A percentile compares a stretch with the other conserved stretches of the same genome.
phyloP scores from a whole-genome alignment of 2,797 vertebrate species.

The Loris lydekkerianus region DNA sequence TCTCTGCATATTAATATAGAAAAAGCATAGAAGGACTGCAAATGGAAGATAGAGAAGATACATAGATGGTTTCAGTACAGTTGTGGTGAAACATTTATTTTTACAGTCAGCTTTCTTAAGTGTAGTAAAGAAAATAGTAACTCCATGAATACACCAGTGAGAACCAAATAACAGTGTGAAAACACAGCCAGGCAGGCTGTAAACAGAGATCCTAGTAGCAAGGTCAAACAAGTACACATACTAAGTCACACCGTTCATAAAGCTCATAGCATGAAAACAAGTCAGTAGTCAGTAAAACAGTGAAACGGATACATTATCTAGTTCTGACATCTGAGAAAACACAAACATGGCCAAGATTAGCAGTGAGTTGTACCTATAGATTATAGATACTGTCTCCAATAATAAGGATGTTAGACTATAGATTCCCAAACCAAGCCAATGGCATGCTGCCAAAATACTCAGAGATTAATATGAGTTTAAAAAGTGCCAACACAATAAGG shows the following conservation, averaged over 20 bases:
- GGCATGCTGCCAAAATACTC: background rate
- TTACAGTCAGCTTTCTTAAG: background rate
- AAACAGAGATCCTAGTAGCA: background rate
- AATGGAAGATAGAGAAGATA: background rate
- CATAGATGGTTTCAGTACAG: background rate
- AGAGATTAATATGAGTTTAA: background rate
- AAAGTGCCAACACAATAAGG: background rate
- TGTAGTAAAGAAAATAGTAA: background rate
- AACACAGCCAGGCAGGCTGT: background rate
- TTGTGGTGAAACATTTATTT: background rate
- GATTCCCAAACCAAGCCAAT: background rate
- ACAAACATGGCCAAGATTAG: background rate
- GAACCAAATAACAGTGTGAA: background rate
- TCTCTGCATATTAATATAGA: background rate
- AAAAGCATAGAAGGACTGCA: background rate
- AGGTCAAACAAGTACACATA: background rate
- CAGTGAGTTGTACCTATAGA: background rate
- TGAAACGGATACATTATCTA: background rate
- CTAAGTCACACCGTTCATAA: background rate
- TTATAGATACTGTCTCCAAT: background rate
- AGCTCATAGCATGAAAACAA: background rate
- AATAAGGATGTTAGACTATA: background rate
- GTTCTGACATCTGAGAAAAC: background rate
- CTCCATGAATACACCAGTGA: background rate
- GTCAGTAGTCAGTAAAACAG: background rate